These are phyloP conservation scores for Vanessa atalanta DNA, from an alignment of 1,140 invertebrate genomes.

Conservation along the genomic window DNA sequence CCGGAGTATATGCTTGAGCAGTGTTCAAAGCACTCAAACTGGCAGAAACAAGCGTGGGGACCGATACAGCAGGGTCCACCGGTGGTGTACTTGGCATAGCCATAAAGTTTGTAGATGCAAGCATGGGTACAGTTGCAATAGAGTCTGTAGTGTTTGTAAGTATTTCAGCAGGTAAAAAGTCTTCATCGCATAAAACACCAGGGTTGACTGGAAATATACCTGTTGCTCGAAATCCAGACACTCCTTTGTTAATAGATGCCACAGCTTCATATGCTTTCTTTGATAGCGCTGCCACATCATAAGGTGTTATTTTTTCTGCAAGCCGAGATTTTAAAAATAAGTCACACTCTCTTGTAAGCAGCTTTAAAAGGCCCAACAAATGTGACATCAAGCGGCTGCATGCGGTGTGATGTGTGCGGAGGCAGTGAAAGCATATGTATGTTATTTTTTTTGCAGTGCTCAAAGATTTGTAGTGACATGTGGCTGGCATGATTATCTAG, in stretches of 20 bases:
- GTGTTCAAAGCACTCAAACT: too few species aligned
- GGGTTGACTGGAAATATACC: constrained; percentile 41
- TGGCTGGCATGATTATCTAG: constrained; percentile 37
- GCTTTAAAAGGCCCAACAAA: constrained; percentile 41
- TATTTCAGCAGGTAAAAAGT: constrained; percentile 34
- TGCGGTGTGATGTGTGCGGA: constrained; percentile 36
- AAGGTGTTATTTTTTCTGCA: constrained; percentile 49
- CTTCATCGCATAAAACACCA: constrained; percentile 30
- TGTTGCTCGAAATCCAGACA: constrained; percentile 41
- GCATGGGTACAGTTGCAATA: neutral
- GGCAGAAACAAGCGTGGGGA: too few species aligned
- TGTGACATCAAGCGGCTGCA: constrained; percentile 37
- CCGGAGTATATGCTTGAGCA: too few species aligned
- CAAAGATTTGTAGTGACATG: constrained; percentile 54
- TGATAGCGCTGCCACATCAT: constrained; percentile 48
- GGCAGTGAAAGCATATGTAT: constrained; percentile 41
- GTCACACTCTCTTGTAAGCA: constrained; percentile 40
- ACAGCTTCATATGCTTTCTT: constrained; percentile 37
- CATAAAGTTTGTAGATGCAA: neutral
- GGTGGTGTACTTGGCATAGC: neutral
- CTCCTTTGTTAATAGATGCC: constrained; percentile 47
- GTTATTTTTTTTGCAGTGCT: constrained; percentile 68
- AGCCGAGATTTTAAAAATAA: constrained; percentile 43
- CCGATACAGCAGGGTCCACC: too few species aligned
- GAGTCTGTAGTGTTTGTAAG: constrained; percentile 4